Evolutionary conservation across 1,140 invertebrate genomes (phyloP), one percentile per base, ranked within the genome.

Genomic region (Trichonephila clavipes): DNA sequence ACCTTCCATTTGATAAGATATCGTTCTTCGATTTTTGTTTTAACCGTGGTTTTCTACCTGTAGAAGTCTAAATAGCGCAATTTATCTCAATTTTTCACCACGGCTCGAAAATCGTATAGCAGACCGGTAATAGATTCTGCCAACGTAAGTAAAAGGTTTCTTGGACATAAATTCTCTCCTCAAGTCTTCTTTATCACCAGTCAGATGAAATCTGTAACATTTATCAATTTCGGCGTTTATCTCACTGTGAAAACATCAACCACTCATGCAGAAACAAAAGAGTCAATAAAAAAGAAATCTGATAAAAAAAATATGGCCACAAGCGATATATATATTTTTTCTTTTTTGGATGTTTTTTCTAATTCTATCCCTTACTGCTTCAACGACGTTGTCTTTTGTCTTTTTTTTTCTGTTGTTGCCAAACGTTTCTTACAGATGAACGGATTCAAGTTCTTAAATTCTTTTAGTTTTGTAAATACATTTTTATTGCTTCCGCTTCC

Each of bases 181-280:
- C 77, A 64, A 66, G 90, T 85, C 77, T 92, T 92, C 90, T 92
- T 92, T 92, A 92, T 92, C 90, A 66, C 90, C 82, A 92, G 90
- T 92, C 77, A 66, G 90, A 85, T 85, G 81, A 92, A 92, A 92
- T 92, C 90, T 92, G 90, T 83, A 85, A 34, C 90, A 92, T 92
- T 92, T 92, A 92, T 92, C 90, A 92, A 92, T 92, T 92, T 92
- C 90, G 59, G 90, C 90, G 90, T 92, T 92, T 92, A 92, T 92
- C 90, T 85, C 61, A 51, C 77, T 85, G 90, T 83, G 90, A 92
- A 92, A 92, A 92, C 90, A 92, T 92, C 82, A 92, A 92, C 90
- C 62, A 85, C 81, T 64, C 72, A 85, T 61, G 77, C 82, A 58
- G 90, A 92, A 92, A 92, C 90, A 92, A 92, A 91, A 66, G 90